Evolutionary conservation across 2,888 invertebrate genomes (phyloP), one percentile per base, ranked within the genome.

Genomic region (Athrips mouffetella): DNA sequence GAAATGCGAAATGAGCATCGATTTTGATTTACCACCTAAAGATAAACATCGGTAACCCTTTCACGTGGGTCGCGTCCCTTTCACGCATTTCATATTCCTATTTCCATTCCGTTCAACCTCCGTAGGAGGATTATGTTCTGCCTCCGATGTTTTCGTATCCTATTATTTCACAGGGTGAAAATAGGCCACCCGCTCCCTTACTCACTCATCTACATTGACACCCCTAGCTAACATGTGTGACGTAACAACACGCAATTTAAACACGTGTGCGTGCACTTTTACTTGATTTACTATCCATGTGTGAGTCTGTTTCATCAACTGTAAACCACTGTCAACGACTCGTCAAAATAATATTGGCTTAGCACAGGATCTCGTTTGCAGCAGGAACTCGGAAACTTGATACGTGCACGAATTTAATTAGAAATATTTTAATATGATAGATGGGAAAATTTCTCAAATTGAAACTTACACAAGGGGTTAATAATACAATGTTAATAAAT

Each of bases 101-200:
- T 80, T 85, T 77, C 80, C 79, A 83, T 85, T 84, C 80, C 79
- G 77, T 78, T 76, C 85, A 80, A 84, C 82, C 85, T 87, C 78
- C 80, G 76, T 78, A 79, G 75, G 74, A 82, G 88, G 88, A 88
- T 88, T 88, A 88, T 87, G 81, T 85, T 86, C 82, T 83, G 82
- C 80, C 80, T 86, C 75, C 84, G 78, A 88, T 87, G 86, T 88
- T 88, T 88, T 88, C 85, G 77, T 85, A 88, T 88, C 88, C 86
- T 85, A 88, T 88, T 88, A 88, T 88, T 86, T 86, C 83, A 78
- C 85, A 71, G 87, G 86, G 88, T 85, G 88, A 85, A 86, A 88
- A 86, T 88, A 76, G 83, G 78, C 83, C 84, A 76, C 82, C 86
- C 83, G 72, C 83, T 80, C 68, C 82, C 83, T 75, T 59, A 60